Evolutionary conservation across 2,113 vertebrate species (phyloP).

Genomic region (Eira barbara): DNA sequence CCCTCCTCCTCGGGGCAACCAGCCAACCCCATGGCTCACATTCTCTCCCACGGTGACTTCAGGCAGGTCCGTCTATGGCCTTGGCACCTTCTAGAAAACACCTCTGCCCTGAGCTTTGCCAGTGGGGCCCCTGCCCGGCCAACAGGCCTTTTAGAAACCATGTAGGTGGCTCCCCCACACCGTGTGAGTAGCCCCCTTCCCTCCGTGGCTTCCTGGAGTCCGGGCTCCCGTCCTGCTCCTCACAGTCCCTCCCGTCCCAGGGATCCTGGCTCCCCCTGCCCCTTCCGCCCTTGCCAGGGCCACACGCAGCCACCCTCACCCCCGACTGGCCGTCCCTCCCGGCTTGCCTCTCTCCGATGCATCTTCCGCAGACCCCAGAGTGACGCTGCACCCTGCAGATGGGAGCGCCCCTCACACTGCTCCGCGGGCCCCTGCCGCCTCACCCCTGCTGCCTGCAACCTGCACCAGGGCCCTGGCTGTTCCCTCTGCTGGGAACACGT

Average conservation of each 20-base stretch:
- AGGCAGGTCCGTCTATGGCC: not conserved
- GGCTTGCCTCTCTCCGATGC: not conserved
- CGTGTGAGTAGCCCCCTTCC: too few relatives aligned
- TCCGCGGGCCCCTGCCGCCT: not conserved
- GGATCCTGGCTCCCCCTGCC: not conserved
- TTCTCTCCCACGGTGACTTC: not conserved
- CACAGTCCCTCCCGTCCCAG: accelerated
- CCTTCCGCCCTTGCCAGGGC: not conserved
- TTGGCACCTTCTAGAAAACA: not conserved
- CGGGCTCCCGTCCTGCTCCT: not conserved
- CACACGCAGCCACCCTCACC: accelerated
- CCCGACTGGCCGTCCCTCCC: accelerated
- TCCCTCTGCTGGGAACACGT: too few relatives aligned
- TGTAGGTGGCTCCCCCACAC: accelerated
- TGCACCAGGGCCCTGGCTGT: not conserved
- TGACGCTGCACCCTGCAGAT: accelerated
- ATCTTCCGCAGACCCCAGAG: too few relatives aligned
- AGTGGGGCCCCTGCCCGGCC: not conserved
- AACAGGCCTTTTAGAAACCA: accelerated
- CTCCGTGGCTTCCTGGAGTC: not conserved
- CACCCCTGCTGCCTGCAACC: not conserved
- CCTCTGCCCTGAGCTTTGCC: not conserved
- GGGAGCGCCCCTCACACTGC: accelerated
- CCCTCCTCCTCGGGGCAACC: not conserved
- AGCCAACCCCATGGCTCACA: not conserved